Evolutionary conservation across 2,888 invertebrate species (phyloP).

Genomic region (Philereme vetulata): DNA sequence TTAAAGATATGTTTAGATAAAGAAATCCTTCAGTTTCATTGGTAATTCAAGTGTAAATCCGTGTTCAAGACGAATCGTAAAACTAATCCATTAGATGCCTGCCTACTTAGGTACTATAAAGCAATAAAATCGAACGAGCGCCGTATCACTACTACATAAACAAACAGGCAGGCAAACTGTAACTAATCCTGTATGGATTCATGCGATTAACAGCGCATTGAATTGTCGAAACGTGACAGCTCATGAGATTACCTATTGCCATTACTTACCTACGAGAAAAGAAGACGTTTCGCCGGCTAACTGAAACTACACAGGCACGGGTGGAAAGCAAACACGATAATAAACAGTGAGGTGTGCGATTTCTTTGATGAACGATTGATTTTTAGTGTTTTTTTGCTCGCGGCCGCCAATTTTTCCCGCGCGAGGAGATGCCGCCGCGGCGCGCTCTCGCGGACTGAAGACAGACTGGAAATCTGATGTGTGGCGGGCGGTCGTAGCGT

Average conservation of each 20-base stretch:
- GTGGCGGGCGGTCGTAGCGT: constrained; percentile 34
- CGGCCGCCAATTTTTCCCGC: constrained; percentile 38
- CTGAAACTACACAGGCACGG: constrained; percentile 24
- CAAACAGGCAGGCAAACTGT: constrained; percentile 59
- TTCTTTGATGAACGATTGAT: constrained; percentile 39
- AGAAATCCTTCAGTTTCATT: constrained; percentile 54
- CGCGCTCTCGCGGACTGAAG: constrained; percentile 67
- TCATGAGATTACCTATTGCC: constrained; percentile 54
- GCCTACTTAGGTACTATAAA: constrained; percentile 23
- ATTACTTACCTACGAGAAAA: constrained; percentile 52
- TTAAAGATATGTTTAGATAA: constrained; percentile 56
- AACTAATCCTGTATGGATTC: constrained; percentile 64
- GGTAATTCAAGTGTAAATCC: constrained; percentile 54
- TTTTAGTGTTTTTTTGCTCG: constrained; percentile 39
- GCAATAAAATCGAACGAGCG: constrained; percentile 62
- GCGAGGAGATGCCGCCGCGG: constrained; percentile 45
- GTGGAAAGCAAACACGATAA: background rate
- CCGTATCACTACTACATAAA: constrained; percentile 42
- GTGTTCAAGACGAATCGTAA: constrained; percentile 35
- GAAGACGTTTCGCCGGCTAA: constrained; percentile 12
- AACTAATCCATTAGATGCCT: constrained; percentile 49
- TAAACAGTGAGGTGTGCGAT: constrained; percentile 14
- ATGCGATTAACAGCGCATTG: constrained; percentile 63
- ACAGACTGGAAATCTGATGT: constrained; percentile 51
- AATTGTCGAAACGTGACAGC: constrained; percentile 73